phyloP scores from a whole-genome alignment of 2,888 invertebrate genomes.

The Encarsia formosa region DNA sequence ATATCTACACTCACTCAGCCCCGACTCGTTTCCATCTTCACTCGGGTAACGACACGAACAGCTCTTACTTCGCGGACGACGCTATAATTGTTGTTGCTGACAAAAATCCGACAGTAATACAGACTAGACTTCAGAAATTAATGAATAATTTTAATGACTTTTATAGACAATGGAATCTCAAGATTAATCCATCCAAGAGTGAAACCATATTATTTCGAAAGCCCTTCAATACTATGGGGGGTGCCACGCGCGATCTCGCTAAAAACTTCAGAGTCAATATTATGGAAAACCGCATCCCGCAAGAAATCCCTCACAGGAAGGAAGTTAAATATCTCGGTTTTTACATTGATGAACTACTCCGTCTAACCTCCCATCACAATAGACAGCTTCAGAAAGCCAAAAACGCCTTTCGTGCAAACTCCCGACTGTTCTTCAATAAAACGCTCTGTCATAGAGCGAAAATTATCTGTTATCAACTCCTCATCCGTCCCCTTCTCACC shows the following conservation, averaged over 20 bases:
- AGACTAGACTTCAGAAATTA: not conserved
- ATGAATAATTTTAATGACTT: not conserved
- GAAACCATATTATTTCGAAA: slow-evolving; percentile 7
- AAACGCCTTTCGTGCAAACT: not conserved
- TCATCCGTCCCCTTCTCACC: no score
- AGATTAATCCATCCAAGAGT: slow-evolving; percentile 5
- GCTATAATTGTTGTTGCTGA: no score
- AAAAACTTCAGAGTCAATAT: not conserved
- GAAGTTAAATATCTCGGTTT: slow-evolving; percentile 5
- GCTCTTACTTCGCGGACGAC: no score
- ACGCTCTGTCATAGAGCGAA: no score
- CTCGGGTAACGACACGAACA: no score
- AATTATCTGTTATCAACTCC: no score
- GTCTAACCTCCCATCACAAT: not conserved
- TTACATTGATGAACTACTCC: slow-evolving; percentile 2
- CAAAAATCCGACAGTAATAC: no score
- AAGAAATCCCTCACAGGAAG: not conserved
- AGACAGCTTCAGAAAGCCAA: slow-evolving; percentile 6
- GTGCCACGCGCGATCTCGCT: not conserved
- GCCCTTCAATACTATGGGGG: not conserved
- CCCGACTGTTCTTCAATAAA: no score
- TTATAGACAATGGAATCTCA: slow-evolving; percentile 10
- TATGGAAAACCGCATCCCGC: not conserved
- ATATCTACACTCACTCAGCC: no score
- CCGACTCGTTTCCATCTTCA: no score